A percentile compares a stretch with the other conserved stretches of the same genome.
These are phyloP conservation scores for Nephrocerus scutellatus DNA, from an alignment of 2,888 invertebrate genomes.

Conservation along the genomic window DNA sequence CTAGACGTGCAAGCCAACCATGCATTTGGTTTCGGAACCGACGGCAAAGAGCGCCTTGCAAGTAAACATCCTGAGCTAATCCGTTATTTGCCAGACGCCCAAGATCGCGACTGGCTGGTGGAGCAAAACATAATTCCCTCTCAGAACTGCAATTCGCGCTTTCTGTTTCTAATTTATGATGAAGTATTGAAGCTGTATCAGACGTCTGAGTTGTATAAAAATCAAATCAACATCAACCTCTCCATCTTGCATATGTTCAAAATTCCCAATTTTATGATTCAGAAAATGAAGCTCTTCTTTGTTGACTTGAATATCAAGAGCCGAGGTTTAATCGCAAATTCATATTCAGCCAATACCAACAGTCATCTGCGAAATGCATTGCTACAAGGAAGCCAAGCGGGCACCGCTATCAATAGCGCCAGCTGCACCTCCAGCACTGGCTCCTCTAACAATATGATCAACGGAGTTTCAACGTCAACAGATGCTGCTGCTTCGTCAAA, in stretches of 20 bases:
- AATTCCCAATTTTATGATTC: conserved; percentile 56
- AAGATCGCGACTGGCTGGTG: conserved; percentile 59
- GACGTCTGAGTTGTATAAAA: conserved; percentile 51
- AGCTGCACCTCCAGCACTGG: neutral
- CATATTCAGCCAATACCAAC: conserved; percentile 34
- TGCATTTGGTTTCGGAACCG: conserved; percentile 44
- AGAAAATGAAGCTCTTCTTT: conserved; percentile 53
- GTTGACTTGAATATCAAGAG: conserved; percentile 46
- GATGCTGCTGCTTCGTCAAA: conserved; percentile 2
- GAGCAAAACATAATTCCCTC: conserved; percentile 55
- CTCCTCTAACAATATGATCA: neutral
- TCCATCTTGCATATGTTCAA: conserved; percentile 48
- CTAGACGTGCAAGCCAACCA: conserved; percentile 51
- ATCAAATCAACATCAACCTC: conserved; percentile 43
- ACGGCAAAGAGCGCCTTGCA: conserved; percentile 54
- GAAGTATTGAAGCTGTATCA: conserved; percentile 55
- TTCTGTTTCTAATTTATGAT: conserved; percentile 55
- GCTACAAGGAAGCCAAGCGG: conserved; percentile 33
- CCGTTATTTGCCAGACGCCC: conserved; percentile 58
- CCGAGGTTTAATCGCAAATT: conserved; percentile 44
- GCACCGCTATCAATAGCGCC: neutral
- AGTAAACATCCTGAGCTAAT: conserved; percentile 61
- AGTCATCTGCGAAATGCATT: conserved; percentile 43
- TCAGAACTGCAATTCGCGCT: conserved; percentile 55
- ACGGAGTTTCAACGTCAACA: conserved; percentile 1